phyloP scores from a whole-genome alignment of 2,888 invertebrate genomes.

The Tethea ocularis region DNA sequence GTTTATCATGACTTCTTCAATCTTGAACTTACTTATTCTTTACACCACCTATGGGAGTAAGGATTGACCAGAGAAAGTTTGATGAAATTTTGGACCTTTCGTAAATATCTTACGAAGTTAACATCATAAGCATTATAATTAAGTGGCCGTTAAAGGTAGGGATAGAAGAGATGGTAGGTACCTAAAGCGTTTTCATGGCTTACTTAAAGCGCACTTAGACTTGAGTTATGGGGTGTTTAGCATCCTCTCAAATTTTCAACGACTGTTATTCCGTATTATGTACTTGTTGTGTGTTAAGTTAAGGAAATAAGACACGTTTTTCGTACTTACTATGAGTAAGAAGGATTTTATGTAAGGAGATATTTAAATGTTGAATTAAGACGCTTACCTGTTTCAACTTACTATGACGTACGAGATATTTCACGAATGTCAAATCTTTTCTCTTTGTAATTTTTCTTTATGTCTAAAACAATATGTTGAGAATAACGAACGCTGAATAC shows the following conservation, averaged over 20 bases:
- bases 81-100: not conserved
- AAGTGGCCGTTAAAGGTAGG: not conserved
- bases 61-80: not conserved
- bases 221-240: conserved; percentile 4
- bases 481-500: no score
- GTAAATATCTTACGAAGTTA: not conserved
- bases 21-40: no score
- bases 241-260: not conserved
- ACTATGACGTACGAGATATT: no score
- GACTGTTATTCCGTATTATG: not conserved
- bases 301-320: not conserved
- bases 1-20: no score
- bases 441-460: no score
- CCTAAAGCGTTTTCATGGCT: not conserved
- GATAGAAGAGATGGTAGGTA: no score
- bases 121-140: not conserved
- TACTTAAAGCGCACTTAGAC: not conserved
- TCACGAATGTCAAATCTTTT: no score
- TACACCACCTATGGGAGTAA: not conserved
- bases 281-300: not conserved
- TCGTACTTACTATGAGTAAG: no score
- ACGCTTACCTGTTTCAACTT: no score
- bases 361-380: no score
- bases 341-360: no score
- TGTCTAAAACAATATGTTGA: no score